Evolutionary conservation across 2,888 invertebrate species (phyloP).

Genomic region (Phortica magna): DNA sequence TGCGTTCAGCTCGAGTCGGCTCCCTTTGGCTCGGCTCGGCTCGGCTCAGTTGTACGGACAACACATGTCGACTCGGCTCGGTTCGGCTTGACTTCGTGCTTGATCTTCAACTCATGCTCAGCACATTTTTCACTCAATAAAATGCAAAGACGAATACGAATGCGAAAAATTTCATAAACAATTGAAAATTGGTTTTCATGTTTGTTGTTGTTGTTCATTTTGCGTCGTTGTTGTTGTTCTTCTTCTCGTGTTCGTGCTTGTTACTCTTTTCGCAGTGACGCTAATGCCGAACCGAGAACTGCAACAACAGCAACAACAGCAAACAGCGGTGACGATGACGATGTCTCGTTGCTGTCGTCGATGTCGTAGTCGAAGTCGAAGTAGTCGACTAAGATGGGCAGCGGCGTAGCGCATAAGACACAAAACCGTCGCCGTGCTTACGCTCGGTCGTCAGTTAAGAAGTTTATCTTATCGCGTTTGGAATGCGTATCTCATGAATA

Average conservation of each 20-base stretch:
- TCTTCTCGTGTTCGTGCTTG: not conserved
- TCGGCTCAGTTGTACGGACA: not conserved
- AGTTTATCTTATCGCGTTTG: conserved; percentile 53
- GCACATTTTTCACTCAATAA: not conserved
- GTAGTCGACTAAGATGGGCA: not conserved
- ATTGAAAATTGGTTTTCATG: not conserved
- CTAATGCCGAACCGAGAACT: not conserved
- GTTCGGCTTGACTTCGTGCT: not conserved
- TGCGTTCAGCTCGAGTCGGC: not conserved
- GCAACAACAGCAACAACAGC: not conserved
- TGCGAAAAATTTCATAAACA: not conserved
- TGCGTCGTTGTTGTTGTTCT: not conserved
- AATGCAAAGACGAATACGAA: not conserved
- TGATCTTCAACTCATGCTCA: too few species aligned
- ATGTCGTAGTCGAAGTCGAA: not conserved
- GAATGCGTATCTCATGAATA: conserved; percentile 43
- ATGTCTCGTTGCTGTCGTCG: not conserved
- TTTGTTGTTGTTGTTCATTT: not conserved
- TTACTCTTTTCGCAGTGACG: too few species aligned
- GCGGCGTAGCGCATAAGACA: not conserved
- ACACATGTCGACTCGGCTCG: not conserved
- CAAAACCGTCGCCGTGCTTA: conserved; percentile 24
- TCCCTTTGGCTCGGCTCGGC: too few species aligned
- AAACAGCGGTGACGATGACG: not conserved
- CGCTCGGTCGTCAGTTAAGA: conserved; percentile 44